Conservation (phyloP, 2,797 vertebrate species). For the Myotis myotis region DNA sequence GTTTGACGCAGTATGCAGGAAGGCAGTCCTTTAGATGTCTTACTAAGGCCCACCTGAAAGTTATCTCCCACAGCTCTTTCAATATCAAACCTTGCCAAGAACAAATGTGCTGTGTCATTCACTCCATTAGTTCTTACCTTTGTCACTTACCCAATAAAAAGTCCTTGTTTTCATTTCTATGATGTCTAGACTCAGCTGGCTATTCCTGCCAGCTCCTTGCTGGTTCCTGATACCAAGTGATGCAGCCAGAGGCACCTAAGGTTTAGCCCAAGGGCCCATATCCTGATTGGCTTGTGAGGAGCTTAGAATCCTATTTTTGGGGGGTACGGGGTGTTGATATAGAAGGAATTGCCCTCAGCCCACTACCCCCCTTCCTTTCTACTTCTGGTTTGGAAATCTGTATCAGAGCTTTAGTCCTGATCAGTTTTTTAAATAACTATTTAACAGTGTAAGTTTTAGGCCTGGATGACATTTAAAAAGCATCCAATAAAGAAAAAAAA, state of each 20-base stretch:
- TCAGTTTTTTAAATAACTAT: slow-evolving; percentile 90
- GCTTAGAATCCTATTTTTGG: slow-evolving; percentile 41
- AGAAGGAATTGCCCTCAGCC: slow-evolving; percentile 68
- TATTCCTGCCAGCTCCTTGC: slow-evolving; percentile 44
- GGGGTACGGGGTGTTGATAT: slow-evolving; percentile 61
- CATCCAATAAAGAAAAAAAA: slow-evolving; percentile 84
- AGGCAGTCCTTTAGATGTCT: neutral
- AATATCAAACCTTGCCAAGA: neutral
- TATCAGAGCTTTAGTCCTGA: slow-evolving; percentile 79
- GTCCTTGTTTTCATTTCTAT: slow-evolving; percentile 23
- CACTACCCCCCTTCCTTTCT: slow-evolving; percentile 75
- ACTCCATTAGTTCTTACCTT: neutral
- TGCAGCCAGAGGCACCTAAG: neutral
- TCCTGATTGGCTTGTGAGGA: neutral
- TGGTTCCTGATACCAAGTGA: slow-evolving; percentile 26
- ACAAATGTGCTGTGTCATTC: neutral
- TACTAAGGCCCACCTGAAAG: neutral
- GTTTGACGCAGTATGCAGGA: neutral
- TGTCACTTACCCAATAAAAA: slow-evolving; percentile 17
- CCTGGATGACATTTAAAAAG: slow-evolving; percentile 76
- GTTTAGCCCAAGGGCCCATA: neutral
- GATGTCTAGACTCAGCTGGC: slow-evolving; percentile 53
- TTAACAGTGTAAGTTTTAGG: slow-evolving; percentile 92
- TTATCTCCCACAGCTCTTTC: slow-evolving; percentile 23
- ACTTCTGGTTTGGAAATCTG: slow-evolving; percentile 83